Percentiles rank a stretch among this genome's conserved stretches.
These are phyloP conservation scores for Crenichthys baileyi DNA, from an alignment of 2,797 vertebrate genomes.

Conservation along the genomic window DNA sequence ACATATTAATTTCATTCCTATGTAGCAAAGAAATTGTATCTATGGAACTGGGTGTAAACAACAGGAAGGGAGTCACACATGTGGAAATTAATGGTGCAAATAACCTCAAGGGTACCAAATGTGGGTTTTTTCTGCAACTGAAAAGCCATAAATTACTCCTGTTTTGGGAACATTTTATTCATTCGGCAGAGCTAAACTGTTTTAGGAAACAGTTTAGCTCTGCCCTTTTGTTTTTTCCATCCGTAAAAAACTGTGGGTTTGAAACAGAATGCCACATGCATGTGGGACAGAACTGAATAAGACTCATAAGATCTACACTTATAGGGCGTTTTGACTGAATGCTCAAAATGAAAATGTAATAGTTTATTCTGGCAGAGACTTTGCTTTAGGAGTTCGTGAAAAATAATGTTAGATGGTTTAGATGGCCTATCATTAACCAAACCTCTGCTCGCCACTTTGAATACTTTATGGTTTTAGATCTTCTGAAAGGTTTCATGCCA, in stretches of 20 bases:
- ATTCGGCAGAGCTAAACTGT: background rate
- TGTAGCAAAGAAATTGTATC: slow-evolving; percentile 7
- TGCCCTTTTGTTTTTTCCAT: background rate
- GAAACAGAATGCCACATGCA: background rate
- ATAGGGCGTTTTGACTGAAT: background rate
- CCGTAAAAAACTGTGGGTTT: background rate
- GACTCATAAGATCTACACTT: background rate
- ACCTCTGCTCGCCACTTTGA: background rate
- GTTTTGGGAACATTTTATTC: background rate
- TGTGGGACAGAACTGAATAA: background rate
- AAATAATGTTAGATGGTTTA: background rate
- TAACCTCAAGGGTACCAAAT: background rate
- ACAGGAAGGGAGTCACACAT: background rate
- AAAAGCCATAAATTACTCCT: background rate
- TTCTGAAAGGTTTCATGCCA: background rate
- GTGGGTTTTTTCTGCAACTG: background rate
- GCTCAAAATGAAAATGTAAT: background rate
- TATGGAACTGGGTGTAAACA: slow-evolving; percentile 18
- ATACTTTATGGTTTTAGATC: background rate
- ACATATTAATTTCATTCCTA: slow-evolving; percentile 11
- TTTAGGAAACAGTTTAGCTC: background rate
- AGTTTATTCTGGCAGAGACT: background rate
- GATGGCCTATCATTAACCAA: background rate
- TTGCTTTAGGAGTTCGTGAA: background rate
- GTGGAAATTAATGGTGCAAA: background rate